Evolutionary conservation across 2,797 vertebrate genomes (phyloP), one percentile per base, ranked within the genome.

Genomic region (Acrocephalus scirpaceus): DNA sequence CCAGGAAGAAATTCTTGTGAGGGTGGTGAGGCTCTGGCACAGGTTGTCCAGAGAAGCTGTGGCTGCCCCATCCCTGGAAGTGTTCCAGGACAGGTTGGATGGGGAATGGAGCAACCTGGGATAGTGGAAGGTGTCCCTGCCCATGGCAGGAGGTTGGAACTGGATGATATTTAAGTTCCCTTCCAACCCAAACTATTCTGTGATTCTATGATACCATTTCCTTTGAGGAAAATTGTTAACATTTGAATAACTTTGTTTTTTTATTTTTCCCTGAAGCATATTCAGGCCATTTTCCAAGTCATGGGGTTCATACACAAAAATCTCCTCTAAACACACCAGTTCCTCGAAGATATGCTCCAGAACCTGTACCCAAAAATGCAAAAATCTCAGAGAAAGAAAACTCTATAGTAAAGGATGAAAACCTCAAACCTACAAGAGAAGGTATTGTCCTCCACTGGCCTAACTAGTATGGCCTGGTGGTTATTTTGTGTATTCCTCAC

Each of bases 301-400:
- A 0, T 15, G 84, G 29, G 10, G 71, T 80, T 94, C 61, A 83
- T 47, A 79, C 90, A 44, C 94, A 96, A 29, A 97, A 86, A 76
- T 98, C 98, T 87, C 92, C 97, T 51, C 89, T 98, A 34, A 97
- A 97, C 79, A 98, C 98, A n/a, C 98, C 98, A 27, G 96, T 98
- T 40, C 98, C 98, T 76, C 98, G 98, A 21, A 98, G 96, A 38
- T 97, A 73, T 56, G 98, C 97, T 90, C 98, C 98, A 78, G 93
- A 98, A 62, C 98, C 98, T 84, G 97, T 98, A 50, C 96, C 98
- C 78, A 98, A 98, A 97, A 96, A 95, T 88, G 83, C 87, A 48
- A 95, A 94, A 60, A 80, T 97, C 51, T 86, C 96, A 29, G 96
- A 86, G 70, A 97, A 78, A 42, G 96, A 96, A 81, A 96, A 95